Evolutionary conservation across 2,113 vertebrate genomes (phyloP).

Genomic region (Sinocyclocheilus rhinocerous): DNA sequence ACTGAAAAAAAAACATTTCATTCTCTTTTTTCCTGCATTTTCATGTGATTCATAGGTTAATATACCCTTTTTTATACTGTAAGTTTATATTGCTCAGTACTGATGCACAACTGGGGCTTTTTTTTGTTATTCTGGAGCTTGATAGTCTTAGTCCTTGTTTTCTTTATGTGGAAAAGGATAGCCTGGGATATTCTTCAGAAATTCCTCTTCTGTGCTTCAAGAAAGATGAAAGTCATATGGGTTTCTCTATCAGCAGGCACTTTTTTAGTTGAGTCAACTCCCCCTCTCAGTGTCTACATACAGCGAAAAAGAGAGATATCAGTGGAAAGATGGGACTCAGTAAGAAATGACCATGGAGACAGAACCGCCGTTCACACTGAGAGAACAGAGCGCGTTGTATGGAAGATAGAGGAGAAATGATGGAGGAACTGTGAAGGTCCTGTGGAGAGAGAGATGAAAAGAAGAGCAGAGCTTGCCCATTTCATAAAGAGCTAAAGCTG

Average conservation of each 20-base stretch:
- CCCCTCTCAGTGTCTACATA: background rate
- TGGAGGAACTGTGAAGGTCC: background rate
- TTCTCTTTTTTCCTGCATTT: background rate
- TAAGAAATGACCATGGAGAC: background rate
- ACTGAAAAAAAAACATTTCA: background rate
- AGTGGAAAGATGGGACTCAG: background rate
- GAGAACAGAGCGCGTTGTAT: constrained; percentile 3
- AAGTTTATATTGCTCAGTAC: too few relatives aligned
- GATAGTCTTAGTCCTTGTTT: background rate
- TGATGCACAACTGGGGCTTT: background rate
- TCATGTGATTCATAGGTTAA: background rate
- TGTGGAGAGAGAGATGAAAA: constrained; percentile 22
- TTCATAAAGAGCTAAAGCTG: constrained; percentile 11
- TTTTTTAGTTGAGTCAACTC: background rate
- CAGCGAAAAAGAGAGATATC: background rate
- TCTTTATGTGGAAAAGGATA: background rate
- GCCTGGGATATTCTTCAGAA: background rate
- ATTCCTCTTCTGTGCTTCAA: background rate
- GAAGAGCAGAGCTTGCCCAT: constrained; percentile 13
- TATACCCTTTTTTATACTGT: too few relatives aligned
- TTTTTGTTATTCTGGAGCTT: background rate
- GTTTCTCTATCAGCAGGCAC: background rate
- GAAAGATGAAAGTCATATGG: background rate
- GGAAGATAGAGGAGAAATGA: constrained; percentile 3
- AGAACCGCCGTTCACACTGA: constrained; percentile 4